Base-by-base conservation (phyloP, 2,888 invertebrate species). In the Cyclophora punctaria region DNA sequence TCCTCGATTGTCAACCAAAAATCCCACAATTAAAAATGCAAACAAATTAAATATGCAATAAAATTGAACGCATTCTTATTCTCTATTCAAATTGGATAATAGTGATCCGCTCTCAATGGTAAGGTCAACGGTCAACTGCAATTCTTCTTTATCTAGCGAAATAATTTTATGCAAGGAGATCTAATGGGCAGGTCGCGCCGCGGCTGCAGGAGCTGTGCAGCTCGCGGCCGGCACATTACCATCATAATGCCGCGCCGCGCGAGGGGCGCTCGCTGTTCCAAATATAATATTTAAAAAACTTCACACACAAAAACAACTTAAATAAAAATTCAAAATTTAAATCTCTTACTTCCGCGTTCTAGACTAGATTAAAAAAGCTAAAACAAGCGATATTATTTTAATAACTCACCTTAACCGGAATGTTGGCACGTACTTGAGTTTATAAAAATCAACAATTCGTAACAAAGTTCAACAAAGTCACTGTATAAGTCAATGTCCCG, bases 391-490 rank as follows among this genome's bases (percentile, higher is more conserved):
- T 40, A 44, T 6, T 33, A 41, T 41, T 41, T 46, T 40, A 5
- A 49, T 35, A 49, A 75, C 83, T 83, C 71, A 85, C 85, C 84
- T 75, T 57, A 50, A 5, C 20, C 34, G 51, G 45, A 47, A 35
- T 48, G 62, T 53, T 59, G 54, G 47, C 64, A 50, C 59, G 64
- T 59, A 58, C 49, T 48, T 53, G 33, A 44, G 61, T 63, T 63
- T 69, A 61, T 62, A 66, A 69, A 20, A 68, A 60, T 71, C 68
- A 80, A 79, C 75, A 75, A 78, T 78, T 77, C 76, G 73, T 69
- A 80, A 81, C 75, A 78, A 79, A 79, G 73, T 74, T 74, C 67
- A 83, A 82, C 80, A 84, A 75, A 81, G 77, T 80, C 83, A 83
- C 82, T 67, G 59, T 69, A 60, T 60, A 63, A 78, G 80, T 73